phyloP scores from a whole-genome alignment of 2,888 invertebrate species.

The Eretmocerus hayati region DNA sequence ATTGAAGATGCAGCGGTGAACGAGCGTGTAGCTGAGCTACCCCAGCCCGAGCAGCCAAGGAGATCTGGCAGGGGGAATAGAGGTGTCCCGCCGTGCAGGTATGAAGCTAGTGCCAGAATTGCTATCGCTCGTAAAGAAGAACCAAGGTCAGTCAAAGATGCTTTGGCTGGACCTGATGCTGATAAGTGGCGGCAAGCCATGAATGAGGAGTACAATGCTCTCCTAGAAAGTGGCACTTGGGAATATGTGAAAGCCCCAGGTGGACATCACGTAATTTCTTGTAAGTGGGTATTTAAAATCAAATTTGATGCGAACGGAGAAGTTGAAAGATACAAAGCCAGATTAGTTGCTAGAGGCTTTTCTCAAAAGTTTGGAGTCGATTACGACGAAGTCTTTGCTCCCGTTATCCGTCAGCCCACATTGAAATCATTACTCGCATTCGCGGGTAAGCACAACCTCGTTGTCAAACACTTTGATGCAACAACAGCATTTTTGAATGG shows the following conservation, averaged over 20 bases:
- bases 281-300: constrained; percentile 24
- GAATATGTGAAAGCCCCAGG: constrained; percentile 3
- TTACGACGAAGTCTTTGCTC: too few species aligned
- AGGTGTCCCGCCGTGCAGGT: not conserved
- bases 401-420: not conserved
- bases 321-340: constrained; percentile 24
- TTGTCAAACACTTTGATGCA: constrained; percentile 23
- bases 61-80: too few species aligned
- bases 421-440: constrained; percentile 14
- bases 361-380: constrained; percentile 17
- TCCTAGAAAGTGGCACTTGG: constrained; percentile 5
- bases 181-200: constrained; percentile 9
- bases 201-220: constrained; percentile 7
- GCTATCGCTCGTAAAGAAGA: constrained; percentile 1
- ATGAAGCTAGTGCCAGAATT: constrained; percentile 2
- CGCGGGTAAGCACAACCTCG: constrained; percentile 16
- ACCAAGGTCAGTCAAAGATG: constrained; percentile 8
- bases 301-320: constrained; percentile 24
- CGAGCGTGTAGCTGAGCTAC: too few species aligned
- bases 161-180: constrained; percentile 3
- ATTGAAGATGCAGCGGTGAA: too few species aligned
- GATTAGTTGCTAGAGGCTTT: constrained; percentile 25
- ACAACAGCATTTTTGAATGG: constrained; percentile 26
- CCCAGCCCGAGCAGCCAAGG: too few species aligned
- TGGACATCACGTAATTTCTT: constrained; percentile 15